Conservation (phyloP, 2,888 invertebrate genomes). For the Chymomyza amoena region DNA sequence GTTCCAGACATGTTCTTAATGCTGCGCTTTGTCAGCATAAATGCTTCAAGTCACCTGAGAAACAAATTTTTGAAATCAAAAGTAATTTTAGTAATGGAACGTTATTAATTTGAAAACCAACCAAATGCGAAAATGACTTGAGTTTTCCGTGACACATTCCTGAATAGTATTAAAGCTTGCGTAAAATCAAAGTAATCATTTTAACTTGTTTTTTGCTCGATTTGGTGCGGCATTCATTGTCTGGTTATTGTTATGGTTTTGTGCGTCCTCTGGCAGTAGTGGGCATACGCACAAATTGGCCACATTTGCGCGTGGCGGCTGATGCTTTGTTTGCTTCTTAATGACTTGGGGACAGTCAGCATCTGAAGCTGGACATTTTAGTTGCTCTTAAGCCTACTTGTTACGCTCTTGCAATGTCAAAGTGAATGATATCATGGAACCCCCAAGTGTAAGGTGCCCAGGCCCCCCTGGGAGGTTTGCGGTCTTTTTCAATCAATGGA, state of each 20-base stretch:
- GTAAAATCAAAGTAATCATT: background rate
- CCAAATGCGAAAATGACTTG: background rate
- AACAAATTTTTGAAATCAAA: background rate
- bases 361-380: background rate
- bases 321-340: constrained; percentile 33
- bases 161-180: background rate
- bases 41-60: background rate
- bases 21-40: background rate
- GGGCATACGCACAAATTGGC: constrained; percentile 51
- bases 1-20: no score
- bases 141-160: background rate
- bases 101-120: background rate
- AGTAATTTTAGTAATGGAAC: background rate
- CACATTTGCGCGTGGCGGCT: constrained; percentile 61
- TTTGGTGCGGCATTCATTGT: constrained; percentile 53
- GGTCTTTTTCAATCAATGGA: constrained; percentile 63
- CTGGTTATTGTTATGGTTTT: constrained; percentile 18
- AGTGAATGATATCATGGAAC: background rate
- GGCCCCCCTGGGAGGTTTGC: constrained; percentile 7
- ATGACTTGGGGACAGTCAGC: background rate
- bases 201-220: constrained; percentile 50
- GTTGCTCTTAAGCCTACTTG: background rate
- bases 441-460: background rate
- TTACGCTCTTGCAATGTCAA: background rate
- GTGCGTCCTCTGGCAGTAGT: background rate